Conservation (phyloP, 1,140 invertebrate species). For the Eumaeus atala region DNA sequence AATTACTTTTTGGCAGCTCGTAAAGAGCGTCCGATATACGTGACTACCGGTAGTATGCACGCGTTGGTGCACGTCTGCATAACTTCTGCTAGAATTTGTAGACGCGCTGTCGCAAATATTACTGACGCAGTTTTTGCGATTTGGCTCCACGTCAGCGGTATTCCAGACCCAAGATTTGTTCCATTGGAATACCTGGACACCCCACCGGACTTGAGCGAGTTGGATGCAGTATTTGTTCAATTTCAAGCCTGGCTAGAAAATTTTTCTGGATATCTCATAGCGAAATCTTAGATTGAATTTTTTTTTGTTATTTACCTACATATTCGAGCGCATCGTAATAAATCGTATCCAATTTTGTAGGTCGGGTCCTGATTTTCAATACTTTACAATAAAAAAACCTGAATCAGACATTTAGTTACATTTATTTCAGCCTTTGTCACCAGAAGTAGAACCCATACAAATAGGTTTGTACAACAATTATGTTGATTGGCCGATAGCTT, state of each 20-base stretch:
- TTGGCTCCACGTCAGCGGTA: slow-evolving; percentile 55
- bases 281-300: neutral
- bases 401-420: too few relatives aligned
- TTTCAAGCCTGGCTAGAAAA: slow-evolving; percentile 56
- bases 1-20: slow-evolving; percentile 56
- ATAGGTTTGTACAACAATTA: too few relatives aligned
- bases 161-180: slow-evolving; percentile 47
- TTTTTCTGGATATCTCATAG: slow-evolving; percentile 37
- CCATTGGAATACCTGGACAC: slow-evolving; percentile 54
- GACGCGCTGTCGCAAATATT: slow-evolving; percentile 37
- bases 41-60: slow-evolving; percentile 41
- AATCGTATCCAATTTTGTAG: too few relatives aligned
- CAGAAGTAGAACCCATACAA: too few relatives aligned
- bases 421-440: too few relatives aligned
- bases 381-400: too few relatives aligned
- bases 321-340: too few relatives aligned
- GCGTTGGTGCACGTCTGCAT: slow-evolving; percentile 40
- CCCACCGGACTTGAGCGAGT: slow-evolving; percentile 41
- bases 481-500: too few relatives aligned
- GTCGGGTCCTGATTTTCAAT: too few relatives aligned
- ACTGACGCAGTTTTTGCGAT: slow-evolving; percentile 60
- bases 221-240: slow-evolving; percentile 38
- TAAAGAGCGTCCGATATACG: slow-evolving; percentile 39
- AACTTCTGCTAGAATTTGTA: slow-evolving; percentile 51
- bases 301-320: too few relatives aligned